Conservation (phyloP, 1,140 invertebrate species). For the Lepidurus apus region DNA sequence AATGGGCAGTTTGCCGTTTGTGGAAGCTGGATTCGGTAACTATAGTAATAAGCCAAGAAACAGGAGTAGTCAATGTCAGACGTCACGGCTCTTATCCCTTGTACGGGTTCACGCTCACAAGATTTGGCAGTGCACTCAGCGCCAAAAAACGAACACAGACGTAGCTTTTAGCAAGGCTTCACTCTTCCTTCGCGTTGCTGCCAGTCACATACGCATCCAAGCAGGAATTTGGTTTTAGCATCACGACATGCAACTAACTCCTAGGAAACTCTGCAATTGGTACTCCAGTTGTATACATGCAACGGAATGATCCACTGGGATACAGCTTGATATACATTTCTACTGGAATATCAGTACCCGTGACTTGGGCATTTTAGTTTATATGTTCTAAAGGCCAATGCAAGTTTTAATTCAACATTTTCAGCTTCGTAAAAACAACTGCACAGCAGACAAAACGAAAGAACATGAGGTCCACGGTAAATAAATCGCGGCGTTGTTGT, state of each 20-base stretch:
- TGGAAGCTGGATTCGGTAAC: background rate
- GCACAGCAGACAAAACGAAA: too few relatives aligned
- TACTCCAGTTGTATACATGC: too few relatives aligned
- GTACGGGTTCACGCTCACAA: background rate
- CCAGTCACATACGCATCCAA: background rate
- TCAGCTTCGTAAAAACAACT: too few relatives aligned
- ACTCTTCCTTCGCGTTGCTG: background rate
- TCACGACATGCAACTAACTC: background rate
- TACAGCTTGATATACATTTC: too few relatives aligned
- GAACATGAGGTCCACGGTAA: too few relatives aligned
- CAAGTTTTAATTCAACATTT: too few relatives aligned
- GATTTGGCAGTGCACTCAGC: background rate
- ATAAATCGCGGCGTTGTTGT: too few relatives aligned
- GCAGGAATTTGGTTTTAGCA: background rate
- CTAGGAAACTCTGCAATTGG: background rate
- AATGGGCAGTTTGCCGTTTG: conserved; percentile 24
- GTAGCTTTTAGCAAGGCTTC: background rate
- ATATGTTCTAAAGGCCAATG: too few relatives aligned
- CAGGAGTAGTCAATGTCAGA: background rate
- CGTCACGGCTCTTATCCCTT: background rate
- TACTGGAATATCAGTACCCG: too few relatives aligned
- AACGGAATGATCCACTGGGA: too few relatives aligned
- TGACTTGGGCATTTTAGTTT: too few relatives aligned
- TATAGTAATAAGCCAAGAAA: background rate
- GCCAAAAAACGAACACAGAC: background rate